Conservation (phyloP, 2,888 invertebrate genomes). For the Aleiodes leptofemur region DNA sequence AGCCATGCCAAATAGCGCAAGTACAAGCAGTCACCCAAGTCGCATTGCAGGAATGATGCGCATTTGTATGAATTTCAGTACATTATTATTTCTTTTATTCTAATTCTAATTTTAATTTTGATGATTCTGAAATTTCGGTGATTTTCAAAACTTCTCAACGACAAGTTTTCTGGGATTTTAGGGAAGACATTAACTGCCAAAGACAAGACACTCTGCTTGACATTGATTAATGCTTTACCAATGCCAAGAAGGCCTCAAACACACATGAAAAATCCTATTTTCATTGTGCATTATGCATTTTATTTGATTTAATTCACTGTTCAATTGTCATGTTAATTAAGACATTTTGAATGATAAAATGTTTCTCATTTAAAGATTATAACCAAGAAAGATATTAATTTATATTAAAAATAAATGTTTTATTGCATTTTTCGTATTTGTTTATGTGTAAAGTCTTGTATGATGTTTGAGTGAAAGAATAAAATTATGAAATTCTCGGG, state of each 20-base stretch:
- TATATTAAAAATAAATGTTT: neutral
- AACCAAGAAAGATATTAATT: neutral
- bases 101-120: conserved; percentile 1
- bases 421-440: neutral
- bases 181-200: conserved; percentile 31
- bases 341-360: neutral
- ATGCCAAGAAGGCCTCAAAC: conserved; percentile 35
- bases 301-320: conserved; percentile 20
- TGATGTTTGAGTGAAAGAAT: neutral
- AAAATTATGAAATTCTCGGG: neutral
- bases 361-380: neutral
- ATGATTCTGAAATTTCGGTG: neutral
- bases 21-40: conserved; percentile 49
- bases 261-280: neutral
- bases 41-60: conserved; percentile 38
- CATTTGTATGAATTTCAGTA: conserved; percentile 13
- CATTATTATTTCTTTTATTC: conserved; percentile 23
- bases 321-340: conserved; percentile 18
- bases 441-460: neutral
- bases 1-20: conserved; percentile 54
- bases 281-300: conserved; percentile 25
- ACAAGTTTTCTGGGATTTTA: conserved; percentile 8
- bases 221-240: conserved; percentile 45
- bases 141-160: too few species aligned
- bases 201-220: conserved; percentile 22